Evolutionary conservation across 2,888 invertebrate genomes (phyloP), one percentile per base, ranked within the genome.

Genomic region (Drosophila paranaensis): DNA sequence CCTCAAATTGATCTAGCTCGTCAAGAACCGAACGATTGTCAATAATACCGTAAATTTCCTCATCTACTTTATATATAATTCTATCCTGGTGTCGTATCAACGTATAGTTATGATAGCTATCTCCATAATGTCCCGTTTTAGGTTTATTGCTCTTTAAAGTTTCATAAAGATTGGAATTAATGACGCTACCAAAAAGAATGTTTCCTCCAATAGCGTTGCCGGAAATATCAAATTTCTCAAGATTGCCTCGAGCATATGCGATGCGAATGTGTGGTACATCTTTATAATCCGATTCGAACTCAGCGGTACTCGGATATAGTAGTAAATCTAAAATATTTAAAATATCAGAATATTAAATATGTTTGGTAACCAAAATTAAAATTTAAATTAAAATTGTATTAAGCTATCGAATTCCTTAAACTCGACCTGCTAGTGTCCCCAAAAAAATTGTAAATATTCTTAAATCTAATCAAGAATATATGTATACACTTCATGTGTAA

Each of bases 41-140:
- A 48, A 80, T 60, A 0, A 6, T 43, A 8, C 66, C 73, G 37
- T 63, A 77, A 0, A 14, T 40, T 6, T 5, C 0, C 0, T 43
- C 81, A 67, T 79, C 69, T 1, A 77, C 63, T 48, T 72, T 70
- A 25, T 51, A 79, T 35, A 64, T 73, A 10, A 79, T 66, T 13
- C 63, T 60, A 43, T 80, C 62, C 16, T 6, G 25, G 30, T 65
- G 66, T 64, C 77, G 69, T 50, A 79, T 80, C 6, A 81, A 55
- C 3, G 77, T 60, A 42, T 60, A 79, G n/a, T 37, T 39, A 46
- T 79, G 81, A 30, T 62, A 80, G 4, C 16, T 20, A 3, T 70
- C 37, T 1, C 66, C 81, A 37, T 35, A 79, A 39, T 66, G 64
- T 13, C 1, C 10, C 9, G 11, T n/a, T 2, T 39, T 55, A 0